Evolutionary conservation across 37 sponge, comb jelly and placozoan genomes (phyloP).

Genomic region (Spongia lamella): DNA sequence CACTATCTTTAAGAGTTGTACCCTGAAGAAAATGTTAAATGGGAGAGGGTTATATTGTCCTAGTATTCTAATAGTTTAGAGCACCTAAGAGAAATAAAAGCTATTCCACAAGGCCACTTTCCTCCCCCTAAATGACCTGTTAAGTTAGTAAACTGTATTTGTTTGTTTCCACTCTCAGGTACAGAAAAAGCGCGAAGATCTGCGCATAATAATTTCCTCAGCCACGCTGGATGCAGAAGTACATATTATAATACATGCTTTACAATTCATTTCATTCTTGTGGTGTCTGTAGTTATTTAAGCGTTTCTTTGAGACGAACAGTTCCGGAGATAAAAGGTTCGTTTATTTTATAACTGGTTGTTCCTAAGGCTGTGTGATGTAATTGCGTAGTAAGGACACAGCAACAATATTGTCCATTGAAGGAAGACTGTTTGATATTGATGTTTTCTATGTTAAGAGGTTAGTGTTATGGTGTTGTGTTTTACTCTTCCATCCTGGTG

Average conservation of each 20-base stretch:
- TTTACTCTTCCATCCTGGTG: neutral
- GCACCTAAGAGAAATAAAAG: no score
- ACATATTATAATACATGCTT: no score
- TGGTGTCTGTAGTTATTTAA: conserved; percentile 53
- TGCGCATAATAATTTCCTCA: conserved; percentile 87
- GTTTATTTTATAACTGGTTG: no score
- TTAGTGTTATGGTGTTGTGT: conserved; percentile 23
- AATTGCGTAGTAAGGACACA: conserved; percentile 63
- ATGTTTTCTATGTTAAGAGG: conserved; percentile 61
- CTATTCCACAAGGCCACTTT: no score
- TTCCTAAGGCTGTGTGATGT: neutral
- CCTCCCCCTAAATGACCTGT: no score
- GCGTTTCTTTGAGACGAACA: conserved; percentile 90
- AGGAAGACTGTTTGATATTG: conserved; percentile 79
- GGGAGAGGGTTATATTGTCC: no score
- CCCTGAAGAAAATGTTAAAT: no score
- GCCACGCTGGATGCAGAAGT: conserved; percentile 98
- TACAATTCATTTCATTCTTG: neutral
- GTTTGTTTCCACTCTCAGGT: conserved; percentile 32
- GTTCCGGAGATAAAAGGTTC: conserved; percentile 32
- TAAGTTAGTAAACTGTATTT: no score
- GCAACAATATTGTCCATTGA: conserved; percentile 83
- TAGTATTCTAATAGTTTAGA: no score
- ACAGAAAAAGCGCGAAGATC: conserved; percentile 79
- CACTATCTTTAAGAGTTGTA: no score